These are phyloP conservation scores for Diloba caeruleocephala DNA, from an alignment of 2,888 invertebrate genomes.

Conservation along the genomic window DNA sequence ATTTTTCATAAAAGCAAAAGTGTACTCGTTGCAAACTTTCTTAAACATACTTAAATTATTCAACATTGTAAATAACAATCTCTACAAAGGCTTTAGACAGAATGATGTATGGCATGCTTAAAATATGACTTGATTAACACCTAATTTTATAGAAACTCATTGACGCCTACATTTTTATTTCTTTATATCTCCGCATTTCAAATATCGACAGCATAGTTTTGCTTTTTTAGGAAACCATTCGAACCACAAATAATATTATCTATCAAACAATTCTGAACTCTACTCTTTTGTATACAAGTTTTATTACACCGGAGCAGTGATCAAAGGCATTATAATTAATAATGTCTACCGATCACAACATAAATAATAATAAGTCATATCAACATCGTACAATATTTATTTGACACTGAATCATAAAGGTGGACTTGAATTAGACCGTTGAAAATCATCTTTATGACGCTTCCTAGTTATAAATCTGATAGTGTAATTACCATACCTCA, in stretches of 20 bases:
- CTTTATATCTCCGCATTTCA: slow-evolving; percentile 27
- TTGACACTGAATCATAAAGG: slow-evolving; percentile 42
- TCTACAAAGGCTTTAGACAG: too few relatives aligned
- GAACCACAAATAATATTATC: neutral
- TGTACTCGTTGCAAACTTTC: too few relatives aligned
- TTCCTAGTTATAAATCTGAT: slow-evolving; percentile 57
- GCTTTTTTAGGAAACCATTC: slow-evolving; percentile 21
- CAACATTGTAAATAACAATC: too few relatives aligned
- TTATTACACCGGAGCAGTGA: neutral
- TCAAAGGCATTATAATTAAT: slow-evolving; percentile 36
- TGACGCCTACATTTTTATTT: slow-evolving; percentile 21
- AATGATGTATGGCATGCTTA: slow-evolving; percentile 2
- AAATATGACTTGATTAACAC: slow-evolving; percentile 35
- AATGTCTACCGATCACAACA: slow-evolving; percentile 38
- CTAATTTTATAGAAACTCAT: slow-evolving; percentile 15
- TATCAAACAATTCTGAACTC: slow-evolving; percentile 13
- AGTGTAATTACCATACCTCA: slow-evolving; percentile 37
- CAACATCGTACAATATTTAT: slow-evolving; percentile 47
- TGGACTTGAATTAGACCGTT: slow-evolving; percentile 40
- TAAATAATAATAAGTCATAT: slow-evolving; percentile 47
- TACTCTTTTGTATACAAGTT: neutral
- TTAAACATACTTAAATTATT: too few relatives aligned
- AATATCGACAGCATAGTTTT: slow-evolving; percentile 27
- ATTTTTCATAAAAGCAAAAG: neutral
- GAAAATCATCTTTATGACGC: slow-evolving; percentile 53